phyloP scores from a whole-genome alignment of 2,888 invertebrate genomes.

The Chirona hameri region DNA sequence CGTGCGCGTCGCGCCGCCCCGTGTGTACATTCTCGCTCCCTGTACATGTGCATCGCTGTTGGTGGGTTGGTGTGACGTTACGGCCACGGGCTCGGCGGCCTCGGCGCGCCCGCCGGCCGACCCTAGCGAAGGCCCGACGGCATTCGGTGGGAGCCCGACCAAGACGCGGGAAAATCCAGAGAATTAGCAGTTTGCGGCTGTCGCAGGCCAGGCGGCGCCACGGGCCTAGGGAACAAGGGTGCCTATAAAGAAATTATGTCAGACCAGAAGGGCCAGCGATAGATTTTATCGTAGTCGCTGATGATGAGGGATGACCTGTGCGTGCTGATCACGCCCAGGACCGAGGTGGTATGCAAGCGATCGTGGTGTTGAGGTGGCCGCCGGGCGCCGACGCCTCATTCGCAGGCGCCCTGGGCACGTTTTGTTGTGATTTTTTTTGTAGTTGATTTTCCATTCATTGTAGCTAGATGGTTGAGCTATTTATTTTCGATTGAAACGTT shows the following conservation, averaged over 20 bases:
- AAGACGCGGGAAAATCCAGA: too few species aligned
- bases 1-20: background rate
- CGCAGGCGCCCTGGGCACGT: background rate
- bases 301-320: background rate
- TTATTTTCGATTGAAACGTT: constrained; percentile 13
- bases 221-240: constrained; percentile 4
- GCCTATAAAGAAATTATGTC: constrained; percentile 26
- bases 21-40: background rate
- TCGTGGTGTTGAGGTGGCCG: background rate
- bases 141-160: too few species aligned
- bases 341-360: background rate
- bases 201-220: too few species aligned
- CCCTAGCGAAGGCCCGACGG: too few species aligned
- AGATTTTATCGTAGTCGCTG: background rate
- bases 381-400: background rate
- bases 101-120: background rate
- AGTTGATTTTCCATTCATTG: constrained; percentile 11
- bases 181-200: too few species aligned
- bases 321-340: background rate
- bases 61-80: background rate
- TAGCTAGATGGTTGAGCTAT: constrained; percentile 13
- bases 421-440: constrained; percentile 29
- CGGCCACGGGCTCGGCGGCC: background rate
- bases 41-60: background rate
- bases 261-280: background rate